A percentile compares a stretch with the other conserved stretches of the same genome.
phyloP scores from a whole-genome alignment of 1,140 invertebrate genomes.

The Pseudomyrmex dendroicus region DNA sequence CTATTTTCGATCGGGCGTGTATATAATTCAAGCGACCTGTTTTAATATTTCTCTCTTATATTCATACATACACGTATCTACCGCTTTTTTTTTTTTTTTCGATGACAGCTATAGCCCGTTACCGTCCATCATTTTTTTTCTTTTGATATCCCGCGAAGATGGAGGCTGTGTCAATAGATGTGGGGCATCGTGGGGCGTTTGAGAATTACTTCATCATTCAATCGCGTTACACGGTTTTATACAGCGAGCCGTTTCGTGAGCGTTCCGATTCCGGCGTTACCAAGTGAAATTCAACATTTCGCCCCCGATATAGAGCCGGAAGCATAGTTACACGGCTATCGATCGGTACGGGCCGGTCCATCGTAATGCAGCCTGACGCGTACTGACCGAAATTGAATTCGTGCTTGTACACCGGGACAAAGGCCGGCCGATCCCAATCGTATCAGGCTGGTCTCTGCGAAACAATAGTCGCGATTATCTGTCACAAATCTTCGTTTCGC shows the following conservation, averaged over 20 bases:
- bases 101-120: no score
- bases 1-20: no score
- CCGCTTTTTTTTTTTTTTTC: no score
- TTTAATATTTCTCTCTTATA: no score
- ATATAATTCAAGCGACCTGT: no score
- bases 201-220: constrained; percentile 26
- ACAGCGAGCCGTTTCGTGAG: constrained; percentile 2
- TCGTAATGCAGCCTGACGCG: constrained; percentile 58
- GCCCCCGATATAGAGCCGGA: not conserved
- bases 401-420: constrained; percentile 53
- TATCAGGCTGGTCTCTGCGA: constrained; percentile 27
- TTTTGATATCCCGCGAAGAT: not conserved
- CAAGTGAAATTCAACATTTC: constrained; percentile 60
- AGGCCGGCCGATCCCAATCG: constrained; percentile 45
- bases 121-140: no score
- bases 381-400: constrained; percentile 62
- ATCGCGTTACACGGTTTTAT: constrained; percentile 51
- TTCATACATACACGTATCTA: no score
- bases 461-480: constrained; percentile 67
- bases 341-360: constrained; percentile 32
- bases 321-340: constrained; percentile 54
- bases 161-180: not conserved
- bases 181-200: constrained; percentile 9
- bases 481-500: constrained; percentile 60
- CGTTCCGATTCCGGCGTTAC: constrained; percentile 32